Evolutionary conservation across 1,140 invertebrate genomes (phyloP).

Genomic region (Lepidurus arcticus): DNA sequence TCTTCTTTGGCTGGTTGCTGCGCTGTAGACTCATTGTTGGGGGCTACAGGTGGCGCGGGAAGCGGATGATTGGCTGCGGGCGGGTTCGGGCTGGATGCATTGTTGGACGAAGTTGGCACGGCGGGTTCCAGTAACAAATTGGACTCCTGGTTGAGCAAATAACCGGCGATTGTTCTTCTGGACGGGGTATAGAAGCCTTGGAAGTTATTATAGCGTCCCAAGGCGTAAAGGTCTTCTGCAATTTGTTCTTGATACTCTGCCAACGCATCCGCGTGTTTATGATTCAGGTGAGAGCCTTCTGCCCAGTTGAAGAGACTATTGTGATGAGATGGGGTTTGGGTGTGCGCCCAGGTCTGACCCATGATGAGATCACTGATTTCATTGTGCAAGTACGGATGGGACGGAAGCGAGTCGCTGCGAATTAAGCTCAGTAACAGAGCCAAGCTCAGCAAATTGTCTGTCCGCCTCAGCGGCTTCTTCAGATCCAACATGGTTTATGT

Average conservation of each 20-base stretch:
- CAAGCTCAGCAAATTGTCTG: slow-evolving; percentile 68
- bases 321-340: slow-evolving; percentile 46
- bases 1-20: neutral
- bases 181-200: slow-evolving; percentile 26
- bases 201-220: slow-evolving; percentile 53
- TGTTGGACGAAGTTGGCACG: neutral
- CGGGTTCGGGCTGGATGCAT: neutral
- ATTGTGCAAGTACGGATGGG: slow-evolving; percentile 46
- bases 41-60: neutral
- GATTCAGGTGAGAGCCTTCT: slow-evolving; percentile 55
- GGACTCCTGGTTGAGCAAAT: slow-evolving; percentile 48
- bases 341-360: slow-evolving; percentile 44
- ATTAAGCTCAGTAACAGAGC: slow-evolving; percentile 69
- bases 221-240: slow-evolving; percentile 67
- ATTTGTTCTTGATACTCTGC: slow-evolving; percentile 64
- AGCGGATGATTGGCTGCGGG: neutral
- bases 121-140: neutral
- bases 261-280: slow-evolving; percentile 66
- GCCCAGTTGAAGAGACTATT: slow-evolving; percentile 49
- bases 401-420: slow-evolving; percentile 61
- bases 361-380: slow-evolving; percentile 44
- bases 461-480: slow-evolving; percentile 61
- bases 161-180: slow-evolving; percentile 48
- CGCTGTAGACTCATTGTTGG: slow-evolving; percentile 17
- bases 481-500: slow-evolving; percentile 57